Evolutionary conservation across 2,888 invertebrate genomes (phyloP).

Genomic region (Cancer borealis): DNA sequence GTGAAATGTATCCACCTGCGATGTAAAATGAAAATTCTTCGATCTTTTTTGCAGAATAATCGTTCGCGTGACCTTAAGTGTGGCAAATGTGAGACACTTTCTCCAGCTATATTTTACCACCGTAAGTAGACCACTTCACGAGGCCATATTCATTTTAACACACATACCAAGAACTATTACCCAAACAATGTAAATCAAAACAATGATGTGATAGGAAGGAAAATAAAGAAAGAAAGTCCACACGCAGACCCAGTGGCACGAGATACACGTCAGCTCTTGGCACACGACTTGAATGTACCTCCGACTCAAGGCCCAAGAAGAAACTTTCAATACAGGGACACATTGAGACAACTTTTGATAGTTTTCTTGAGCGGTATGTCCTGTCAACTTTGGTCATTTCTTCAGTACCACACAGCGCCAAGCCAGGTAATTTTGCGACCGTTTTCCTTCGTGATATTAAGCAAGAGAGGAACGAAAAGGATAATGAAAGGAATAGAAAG

Average conservation of each 20-base stretch:
- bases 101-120: too few relatives aligned
- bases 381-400: neutral
- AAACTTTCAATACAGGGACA: neutral
- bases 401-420: neutral
- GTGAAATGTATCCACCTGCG: neutral
- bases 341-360: neutral
- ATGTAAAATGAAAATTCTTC: neutral
- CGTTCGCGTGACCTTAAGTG: too few relatives aligned
- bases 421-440: neutral
- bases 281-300: neutral
- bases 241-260: neutral
- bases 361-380: neutral
- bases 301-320: neutral
- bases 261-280: neutral
- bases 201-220: too few relatives aligned
- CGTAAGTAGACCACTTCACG: neutral
- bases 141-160: neutral
- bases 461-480: too few relatives aligned
- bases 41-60: neutral
- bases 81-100: too few relatives aligned
- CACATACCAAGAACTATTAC: neutral
- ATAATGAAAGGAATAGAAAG: too few relatives aligned
- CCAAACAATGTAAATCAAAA: neutral
- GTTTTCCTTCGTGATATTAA: neutral
- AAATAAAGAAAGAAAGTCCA: neutral